These are phyloP conservation scores for Apostichopus leukothele DNA, from an alignment of 53 echinoderm and acorn worm genomes.

Conservation along the genomic window DNA sequence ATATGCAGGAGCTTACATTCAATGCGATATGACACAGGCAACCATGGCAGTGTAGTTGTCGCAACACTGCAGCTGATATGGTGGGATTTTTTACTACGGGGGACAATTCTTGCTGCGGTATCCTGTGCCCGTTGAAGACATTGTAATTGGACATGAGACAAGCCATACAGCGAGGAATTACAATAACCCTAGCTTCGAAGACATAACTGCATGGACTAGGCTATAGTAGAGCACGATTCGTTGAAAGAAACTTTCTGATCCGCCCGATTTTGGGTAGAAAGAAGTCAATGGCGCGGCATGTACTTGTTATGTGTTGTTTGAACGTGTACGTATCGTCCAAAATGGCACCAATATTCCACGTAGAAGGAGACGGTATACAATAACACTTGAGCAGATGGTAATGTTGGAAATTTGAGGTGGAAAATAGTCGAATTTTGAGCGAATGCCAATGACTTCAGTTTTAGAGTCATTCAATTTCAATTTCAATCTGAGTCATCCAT, in stretches of 20 bases:
- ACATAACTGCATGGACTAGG: not conserved
- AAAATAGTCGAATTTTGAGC: not conserved
- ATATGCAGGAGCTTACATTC: not conserved
- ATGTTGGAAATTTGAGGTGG: too few relatives aligned
- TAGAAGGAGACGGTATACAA: not conserved
- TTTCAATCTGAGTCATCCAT: not conserved
- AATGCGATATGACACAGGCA: conserved; percentile 9
- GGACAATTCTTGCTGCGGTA: not conserved
- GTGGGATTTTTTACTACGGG: not conserved
- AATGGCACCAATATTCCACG: not conserved
- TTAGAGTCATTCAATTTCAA: not conserved
- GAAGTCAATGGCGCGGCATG: not conserved
- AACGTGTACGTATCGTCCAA: not conserved
- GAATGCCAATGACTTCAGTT: not conserved
- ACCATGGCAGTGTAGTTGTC: not conserved
- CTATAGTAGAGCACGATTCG: not conserved
- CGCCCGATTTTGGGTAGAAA: not conserved
- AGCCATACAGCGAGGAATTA: not conserved
- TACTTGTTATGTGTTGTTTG: not conserved
- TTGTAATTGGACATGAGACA: not conserved
- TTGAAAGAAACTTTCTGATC: not conserved
- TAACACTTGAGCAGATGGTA: not conserved
- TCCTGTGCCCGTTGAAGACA: not conserved
- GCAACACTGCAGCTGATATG: not conserved
- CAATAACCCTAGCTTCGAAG: not conserved